Evolutionary conservation across 1,140 invertebrate genomes (phyloP).

Genomic region (Pissodes strobi): DNA sequence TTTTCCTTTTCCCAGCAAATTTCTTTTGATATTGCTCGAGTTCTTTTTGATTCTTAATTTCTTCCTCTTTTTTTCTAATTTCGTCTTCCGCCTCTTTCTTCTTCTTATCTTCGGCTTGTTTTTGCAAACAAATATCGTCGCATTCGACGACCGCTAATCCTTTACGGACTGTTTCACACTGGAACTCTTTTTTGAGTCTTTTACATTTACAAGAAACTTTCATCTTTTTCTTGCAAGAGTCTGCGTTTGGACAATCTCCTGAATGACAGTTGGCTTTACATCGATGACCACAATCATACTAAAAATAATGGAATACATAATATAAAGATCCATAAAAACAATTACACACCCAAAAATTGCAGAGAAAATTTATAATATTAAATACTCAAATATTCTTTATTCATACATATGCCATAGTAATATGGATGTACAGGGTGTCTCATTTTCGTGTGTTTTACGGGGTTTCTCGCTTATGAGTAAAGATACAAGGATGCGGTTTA

Average conservation of each 20-base stretch:
- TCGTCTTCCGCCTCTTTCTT: slow-evolving; percentile 60
- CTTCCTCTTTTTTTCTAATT: slow-evolving; percentile 63
- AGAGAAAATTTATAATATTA: too few species aligned
- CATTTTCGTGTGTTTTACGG: too few species aligned
- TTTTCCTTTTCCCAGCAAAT: slow-evolving; percentile 65
- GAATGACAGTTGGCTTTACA: slow-evolving; percentile 79
- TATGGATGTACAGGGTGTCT: too few species aligned
- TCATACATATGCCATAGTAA: too few species aligned
- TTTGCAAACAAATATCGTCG: slow-evolving; percentile 65
- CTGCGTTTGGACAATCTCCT: slow-evolving; percentile 69
- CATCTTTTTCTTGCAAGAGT: slow-evolving; percentile 78
- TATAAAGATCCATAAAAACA: too few species aligned
- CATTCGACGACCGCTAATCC: slow-evolving; percentile 62
- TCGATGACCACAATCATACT: slow-evolving; percentile 75
- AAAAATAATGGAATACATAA: too few species aligned
- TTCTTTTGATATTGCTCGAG: slow-evolving; percentile 75
- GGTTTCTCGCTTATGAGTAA: too few species aligned
- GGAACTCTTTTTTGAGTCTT: slow-evolving; percentile 75
- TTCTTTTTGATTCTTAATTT: slow-evolving; percentile 69
- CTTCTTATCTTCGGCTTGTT: slow-evolving; percentile 60
- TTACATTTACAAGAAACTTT: slow-evolving; percentile 79
- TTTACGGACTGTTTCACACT: slow-evolving; percentile 67
- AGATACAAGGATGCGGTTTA: too few species aligned
- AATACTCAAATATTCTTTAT: too few species aligned
- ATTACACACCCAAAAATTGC: too few species aligned